Evolutionary conservation across 2,888 invertebrate genomes (phyloP), one percentile per base, ranked within the genome.

Genomic region (Leptopilina drosophilae): DNA sequence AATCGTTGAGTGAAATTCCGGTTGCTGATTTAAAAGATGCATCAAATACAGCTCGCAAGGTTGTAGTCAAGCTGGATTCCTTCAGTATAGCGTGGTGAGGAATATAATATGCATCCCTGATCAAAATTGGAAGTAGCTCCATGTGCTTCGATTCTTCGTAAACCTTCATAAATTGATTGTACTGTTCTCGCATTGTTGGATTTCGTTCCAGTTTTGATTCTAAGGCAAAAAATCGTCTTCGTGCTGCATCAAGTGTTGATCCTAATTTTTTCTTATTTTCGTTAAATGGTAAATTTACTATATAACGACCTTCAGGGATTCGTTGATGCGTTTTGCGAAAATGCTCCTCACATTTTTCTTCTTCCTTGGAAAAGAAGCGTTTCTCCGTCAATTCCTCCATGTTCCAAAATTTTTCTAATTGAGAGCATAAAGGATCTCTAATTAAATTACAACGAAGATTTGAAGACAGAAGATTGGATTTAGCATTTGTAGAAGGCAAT

Each of bases 1-100:
- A 42, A 2, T 85, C 82, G 65, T 87, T 88, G 0, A 87, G 76
- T 0, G 85, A 86, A 15, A 79, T 62, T 7, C 83, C 82, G 12
- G 83, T 75, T 3, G 80, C 46, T 15, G 73, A 80, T 81, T 77
- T 81, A 26, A 82, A 80, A 0, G 85, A 87, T 5, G 82, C 87
- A 73, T 89, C 85, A 78, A 86, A 89, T 1, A 64, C 65, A 4
- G 40, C 65, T 14, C 65, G 33, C 1, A 33, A 40, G 11, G 14
- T 65, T 33, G 65, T 65, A 12, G 33, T 65, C 6, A 40, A 12
- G 65, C 33, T 42, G 14, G 65, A 40, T 26, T 65, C 65, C 12
- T 65, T 65, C 5, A 65, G 14, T 40, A 65, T 40, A 14, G 65
- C 65, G 40, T 65, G 65, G 7, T 65, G 65, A 26, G 65, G 65